phyloP scores from a whole-genome alignment of 2,888 invertebrate species.

The Leptogaster cylindrica region DNA sequence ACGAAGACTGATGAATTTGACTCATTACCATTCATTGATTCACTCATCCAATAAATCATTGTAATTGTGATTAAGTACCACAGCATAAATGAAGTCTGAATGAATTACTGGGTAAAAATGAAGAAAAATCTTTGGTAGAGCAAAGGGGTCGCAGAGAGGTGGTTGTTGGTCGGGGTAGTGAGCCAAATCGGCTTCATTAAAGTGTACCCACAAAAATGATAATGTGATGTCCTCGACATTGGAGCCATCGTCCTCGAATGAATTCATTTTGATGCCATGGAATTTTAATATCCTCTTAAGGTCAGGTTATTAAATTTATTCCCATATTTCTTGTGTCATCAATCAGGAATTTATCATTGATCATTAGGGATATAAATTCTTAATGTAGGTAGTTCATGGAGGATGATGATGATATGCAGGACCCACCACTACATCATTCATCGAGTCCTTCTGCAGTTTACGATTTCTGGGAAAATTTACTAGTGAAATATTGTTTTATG shows the following conservation, averaged over 20 bases:
- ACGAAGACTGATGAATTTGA: not conserved
- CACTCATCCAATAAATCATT: constrained; percentile 28
- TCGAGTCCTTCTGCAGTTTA: too few relatives aligned
- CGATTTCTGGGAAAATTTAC: too few relatives aligned
- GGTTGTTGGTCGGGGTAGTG: not conserved
- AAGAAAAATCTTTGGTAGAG: not conserved
- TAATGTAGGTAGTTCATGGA: too few relatives aligned
- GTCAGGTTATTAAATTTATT: constrained; percentile 37
- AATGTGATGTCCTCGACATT: constrained; percentile 11
- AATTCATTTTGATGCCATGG: not conserved
- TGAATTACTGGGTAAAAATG: constrained; percentile 19
- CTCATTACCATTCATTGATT: constrained; percentile 32
- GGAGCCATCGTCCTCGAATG: not conserved
- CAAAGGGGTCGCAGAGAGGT: not conserved
- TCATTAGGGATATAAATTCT: constrained; percentile 15
- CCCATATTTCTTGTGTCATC: constrained; percentile 7
- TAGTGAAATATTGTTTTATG: too few relatives aligned
- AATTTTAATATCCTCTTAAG: constrained; percentile 40
- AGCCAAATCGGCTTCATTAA: constrained; percentile 28
- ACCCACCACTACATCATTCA: too few relatives aligned
- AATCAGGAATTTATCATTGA: constrained; percentile 38
- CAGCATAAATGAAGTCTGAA: constrained; percentile 17
- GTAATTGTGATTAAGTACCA: constrained; percentile 35
- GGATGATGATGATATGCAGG: too few relatives aligned
- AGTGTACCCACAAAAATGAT: constrained; percentile 29